Base-by-base conservation (phyloP, 2,113 vertebrate genomes). In the Sinosuthora webbiana region DNA sequence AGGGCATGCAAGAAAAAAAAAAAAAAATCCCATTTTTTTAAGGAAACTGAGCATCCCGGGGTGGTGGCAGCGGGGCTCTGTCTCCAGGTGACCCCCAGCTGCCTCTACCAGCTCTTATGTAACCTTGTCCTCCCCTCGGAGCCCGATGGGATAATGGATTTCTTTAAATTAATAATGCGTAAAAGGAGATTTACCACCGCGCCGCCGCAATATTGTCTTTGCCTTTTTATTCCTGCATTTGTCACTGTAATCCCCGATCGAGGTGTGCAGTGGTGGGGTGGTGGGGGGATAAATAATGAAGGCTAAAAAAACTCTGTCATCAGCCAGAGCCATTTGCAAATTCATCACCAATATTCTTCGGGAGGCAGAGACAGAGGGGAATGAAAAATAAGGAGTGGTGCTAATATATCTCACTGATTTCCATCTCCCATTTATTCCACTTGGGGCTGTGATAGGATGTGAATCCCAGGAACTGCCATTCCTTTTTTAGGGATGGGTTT, bases 241-340 rank as follows among this genome's bases (percentile, higher is more conserved):
- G 97, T 98, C 98, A 98, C 97, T 96, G 97, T 97, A 98, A 98
- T 97, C 97, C 97, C 98, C 94, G 91, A 96, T 97, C 69, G 97
- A 98, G 97, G 97, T 97, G 97, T 92, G 94, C 92, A 53, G 95
- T 64, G 93, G 31, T 11, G 33, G n/a, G 31, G n/a, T n/a, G n/a
- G n/a, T n/a, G n/a, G 98, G 97, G 96, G 98, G 98, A 98, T 98
- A 98, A 98, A 98, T 98, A 98, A 98, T 94, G 97, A 97, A 98
- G 97, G 92, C 74, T 92, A 88, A 94, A 83, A 92, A 95, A 92
- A 70, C 94, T 94, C 98, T 98, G 98, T 97, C 98, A 98, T 96
- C 97, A 96, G 94, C 95, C 97, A 90, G 95, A 87, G 56, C 97
- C 97, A 96, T 98, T 98, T 98, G 98, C 97, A 98, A 98, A 98